Evolutionary conservation across 2,797 vertebrate species (phyloP), one percentile per base, ranked within the genome.

Genomic region (Sebastes hopkinsi): DNA sequence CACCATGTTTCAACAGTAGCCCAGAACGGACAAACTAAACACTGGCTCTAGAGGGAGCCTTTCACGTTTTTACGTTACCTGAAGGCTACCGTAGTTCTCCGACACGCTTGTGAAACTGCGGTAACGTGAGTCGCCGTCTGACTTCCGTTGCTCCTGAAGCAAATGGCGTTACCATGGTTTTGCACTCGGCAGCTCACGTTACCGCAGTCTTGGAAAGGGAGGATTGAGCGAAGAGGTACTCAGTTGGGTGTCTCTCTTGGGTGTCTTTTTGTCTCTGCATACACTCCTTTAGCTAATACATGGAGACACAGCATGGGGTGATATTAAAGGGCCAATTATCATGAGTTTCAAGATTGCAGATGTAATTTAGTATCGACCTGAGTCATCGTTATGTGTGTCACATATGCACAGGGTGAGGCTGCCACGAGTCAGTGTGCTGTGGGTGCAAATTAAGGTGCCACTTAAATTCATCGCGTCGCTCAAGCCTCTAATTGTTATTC

Each of bases 301-400:
- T 8, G 4, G 22, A 25, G n/a, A 72, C 32, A 75, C 29, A 50
- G 64, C 64, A 42, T 42, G 65, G 3, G 25, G 29, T 13, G 38
- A 0, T 4, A 75, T 81, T 68, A 50, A 81, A 86, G 59, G 60
- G 29, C n/a, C 46, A 78, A 67, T 79, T 67, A 67, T 77, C 59
- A 46, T 42, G 22, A 61, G 58, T 61, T 68, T 79, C 23, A 46
- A 61, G 38, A 66, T 52, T 34, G 23, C 13, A 1, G 42, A 65
- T 69, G 62, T 67, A 42, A 75, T 65, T 86, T 77, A 5, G 58
- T 42, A 58, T 67, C 56, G 62, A 42, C 14, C 55, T 83, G 73
- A 83, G 30, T 82, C 25, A 75, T 67, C 29, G 54, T 65, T 79
- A 54, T 67, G 25, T 30, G 32, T 36, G 22, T 80, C 62, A 74